Evolutionary conservation across 2,113 vertebrate genomes (phyloP).

Genomic region (Mustela nigripes): DNA sequence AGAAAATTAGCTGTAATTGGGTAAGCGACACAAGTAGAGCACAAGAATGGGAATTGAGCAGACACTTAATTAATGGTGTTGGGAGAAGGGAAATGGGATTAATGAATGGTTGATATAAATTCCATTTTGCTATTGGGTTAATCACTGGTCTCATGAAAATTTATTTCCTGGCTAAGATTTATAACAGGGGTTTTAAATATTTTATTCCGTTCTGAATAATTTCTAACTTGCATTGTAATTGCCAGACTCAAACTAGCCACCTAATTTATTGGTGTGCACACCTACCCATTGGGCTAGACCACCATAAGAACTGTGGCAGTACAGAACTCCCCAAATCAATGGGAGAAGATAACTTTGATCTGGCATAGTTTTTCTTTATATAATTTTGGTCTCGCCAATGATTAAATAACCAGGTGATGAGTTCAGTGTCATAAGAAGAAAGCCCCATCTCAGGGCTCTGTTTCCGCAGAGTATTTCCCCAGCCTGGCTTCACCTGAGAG

Average conservation of each 20-base stretch:
- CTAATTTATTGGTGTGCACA: neutral
- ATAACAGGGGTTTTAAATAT: conserved; percentile 70
- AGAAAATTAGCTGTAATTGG: conserved; percentile 81
- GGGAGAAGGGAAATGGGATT: conserved; percentile 79
- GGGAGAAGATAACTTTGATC: neutral
- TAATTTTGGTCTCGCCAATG: neutral
- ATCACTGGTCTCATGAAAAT: conserved; percentile 81
- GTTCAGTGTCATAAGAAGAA: neutral
- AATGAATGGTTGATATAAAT: conserved; percentile 80
- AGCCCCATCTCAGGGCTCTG: neutral
- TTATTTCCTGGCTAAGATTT: conserved; percentile 75
- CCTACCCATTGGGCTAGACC: neutral
- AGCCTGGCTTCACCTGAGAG: neutral
- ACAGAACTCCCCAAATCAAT: neutral
- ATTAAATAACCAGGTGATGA: conserved; percentile 1
- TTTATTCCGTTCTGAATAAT: conserved; percentile 68
- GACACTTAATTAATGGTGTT: conserved; percentile 80
- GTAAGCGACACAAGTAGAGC: conserved; percentile 54
- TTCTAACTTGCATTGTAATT: conserved; percentile 66
- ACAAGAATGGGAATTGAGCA: conserved; percentile 68
- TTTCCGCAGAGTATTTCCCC: neutral
- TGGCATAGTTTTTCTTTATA: neutral
- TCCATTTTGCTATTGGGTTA: conserved; percentile 77
- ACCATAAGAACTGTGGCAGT: neutral
- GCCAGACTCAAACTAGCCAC: neutral